These are phyloP conservation scores for Tenebrio molitor DNA, from an alignment of 1,140 invertebrate species.

Conservation along the genomic window DNA sequence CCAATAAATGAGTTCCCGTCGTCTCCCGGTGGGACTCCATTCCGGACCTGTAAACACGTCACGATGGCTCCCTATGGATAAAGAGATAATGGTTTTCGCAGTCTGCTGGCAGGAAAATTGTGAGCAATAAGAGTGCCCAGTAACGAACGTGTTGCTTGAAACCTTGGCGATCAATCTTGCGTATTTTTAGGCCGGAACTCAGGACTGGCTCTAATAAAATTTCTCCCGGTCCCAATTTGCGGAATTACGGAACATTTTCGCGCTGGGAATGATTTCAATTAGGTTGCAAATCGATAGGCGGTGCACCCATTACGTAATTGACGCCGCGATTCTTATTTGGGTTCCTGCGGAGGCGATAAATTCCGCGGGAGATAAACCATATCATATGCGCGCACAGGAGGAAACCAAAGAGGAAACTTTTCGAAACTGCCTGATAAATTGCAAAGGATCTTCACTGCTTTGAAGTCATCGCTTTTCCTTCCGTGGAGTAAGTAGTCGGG, in stretches of 20 bases:
- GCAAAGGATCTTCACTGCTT: constrained; percentile 14
- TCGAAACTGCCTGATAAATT: constrained; percentile 18
- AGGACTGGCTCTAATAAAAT: no score
- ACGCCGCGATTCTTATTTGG: no score
- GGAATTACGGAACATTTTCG: no score
- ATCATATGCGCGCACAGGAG: no score
- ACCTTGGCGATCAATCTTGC: constrained; percentile 10
- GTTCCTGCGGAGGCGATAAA: no score
- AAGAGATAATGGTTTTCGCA: constrained; percentile 39
- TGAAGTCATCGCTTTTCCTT: constrained; percentile 3
- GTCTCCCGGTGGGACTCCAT: constrained; percentile 10
- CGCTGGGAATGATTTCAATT: no score
- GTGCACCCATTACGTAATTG: no score
- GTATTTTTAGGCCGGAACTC: background rate
- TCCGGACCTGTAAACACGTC: constrained; percentile 36
- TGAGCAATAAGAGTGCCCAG: constrained; percentile 11
- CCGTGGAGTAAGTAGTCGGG: background rate
- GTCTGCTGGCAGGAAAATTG: constrained; percentile 29
- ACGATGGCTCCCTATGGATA: constrained; percentile 36
- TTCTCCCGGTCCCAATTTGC: no score
- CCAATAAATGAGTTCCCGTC: constrained; percentile 30
- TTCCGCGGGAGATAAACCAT: no score
- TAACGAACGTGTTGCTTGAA: constrained; percentile 3
- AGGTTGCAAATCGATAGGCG: no score
- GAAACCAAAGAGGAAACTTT: background rate